Base-by-base conservation (phyloP, 2,113 vertebrate genomes). In the Scytalopus superciliaris region DNA sequence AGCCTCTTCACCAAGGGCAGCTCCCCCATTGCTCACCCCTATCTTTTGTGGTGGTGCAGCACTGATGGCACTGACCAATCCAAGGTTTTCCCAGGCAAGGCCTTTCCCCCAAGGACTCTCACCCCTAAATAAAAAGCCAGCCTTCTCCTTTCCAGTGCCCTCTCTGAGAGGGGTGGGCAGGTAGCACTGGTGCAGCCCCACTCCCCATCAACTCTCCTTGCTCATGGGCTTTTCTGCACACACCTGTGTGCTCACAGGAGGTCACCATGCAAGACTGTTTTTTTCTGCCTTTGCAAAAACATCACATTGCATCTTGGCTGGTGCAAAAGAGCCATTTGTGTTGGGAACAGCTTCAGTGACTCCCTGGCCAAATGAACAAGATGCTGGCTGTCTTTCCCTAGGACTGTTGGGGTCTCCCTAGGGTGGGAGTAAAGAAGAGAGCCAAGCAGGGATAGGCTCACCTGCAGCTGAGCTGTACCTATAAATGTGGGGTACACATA, bases 401-500 rank as follows among this genome's bases (percentile, higher is more conserved):
- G 18, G 10, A 16, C 55, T 70, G 45, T 9, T 3, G 22, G 33
- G 5, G 11, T 84, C 31, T 89, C 35, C 9, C 1, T 30, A 16
- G 77, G 33, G 14, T 56, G 14, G 28, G 37, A 77, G 50, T 23
- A 57, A 79, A 21, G 16, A 60, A 63, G 67, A 45, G 4, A 59
- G 39, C 6, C 42, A 45, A 8, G 30, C 3, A 45, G 66, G 49
- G 30, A 14, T 6, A 37, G 57, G 23, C 24, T 76, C 40, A 37
- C 17, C 52, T 74, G 69, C 50, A 74, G 2, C 23, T 40, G 84
- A 81, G 19, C 52, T 63, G 23, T 25, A 9, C 45, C 13, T 37
- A 18, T n/a, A 14, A 60, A 28, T 0, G 0, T 19, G 35, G 2
- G 19, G 10, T 31, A 24, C 30, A 63, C 5, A 6, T 3, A 39